phyloP scores from a whole-genome alignment of 2,113 vertebrate species.

The Tautogolabrus adspersus region DNA sequence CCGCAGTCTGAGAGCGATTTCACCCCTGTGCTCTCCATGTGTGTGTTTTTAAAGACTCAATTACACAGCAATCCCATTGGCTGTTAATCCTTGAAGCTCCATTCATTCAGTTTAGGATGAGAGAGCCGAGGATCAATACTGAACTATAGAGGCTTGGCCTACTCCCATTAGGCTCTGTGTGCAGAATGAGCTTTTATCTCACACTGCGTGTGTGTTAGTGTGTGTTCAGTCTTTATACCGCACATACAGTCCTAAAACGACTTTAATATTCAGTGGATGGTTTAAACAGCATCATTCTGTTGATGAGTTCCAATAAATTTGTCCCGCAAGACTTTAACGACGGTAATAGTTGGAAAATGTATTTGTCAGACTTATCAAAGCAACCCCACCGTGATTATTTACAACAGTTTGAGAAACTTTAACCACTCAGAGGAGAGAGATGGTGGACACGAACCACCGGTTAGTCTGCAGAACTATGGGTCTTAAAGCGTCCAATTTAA shows the following conservation, averaged over 20 bases:
- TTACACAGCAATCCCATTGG: conserved; percentile 61
- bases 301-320: background rate
- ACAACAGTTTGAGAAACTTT: background rate
- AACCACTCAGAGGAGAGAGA: background rate
- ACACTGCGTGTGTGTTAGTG: conserved; percentile 3
- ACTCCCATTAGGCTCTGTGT: conserved; percentile 45
- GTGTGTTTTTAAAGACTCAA: conserved; percentile 69
- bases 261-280: background rate
- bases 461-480: too few relatives aligned
- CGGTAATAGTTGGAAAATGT: background rate
- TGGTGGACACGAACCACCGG: background rate
- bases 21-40: conserved; percentile 55
- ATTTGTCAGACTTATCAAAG: background rate
- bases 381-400: background rate
- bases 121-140: conserved; percentile 64
- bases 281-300: background rate
- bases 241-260: background rate
- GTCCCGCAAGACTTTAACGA: background rate
- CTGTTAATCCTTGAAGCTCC: conserved; percentile 57
- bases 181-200: conserved; percentile 40
- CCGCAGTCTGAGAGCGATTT: conserved; percentile 52
- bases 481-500: too few relatives aligned
- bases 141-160: conserved; percentile 23
- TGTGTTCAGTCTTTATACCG: conserved; percentile 3
- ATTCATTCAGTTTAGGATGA: conserved; percentile 63